These are phyloP conservation scores for Rhysida immarginata DNA, from an alignment of 1,140 invertebrate genomes.

Conservation along the genomic window DNA sequence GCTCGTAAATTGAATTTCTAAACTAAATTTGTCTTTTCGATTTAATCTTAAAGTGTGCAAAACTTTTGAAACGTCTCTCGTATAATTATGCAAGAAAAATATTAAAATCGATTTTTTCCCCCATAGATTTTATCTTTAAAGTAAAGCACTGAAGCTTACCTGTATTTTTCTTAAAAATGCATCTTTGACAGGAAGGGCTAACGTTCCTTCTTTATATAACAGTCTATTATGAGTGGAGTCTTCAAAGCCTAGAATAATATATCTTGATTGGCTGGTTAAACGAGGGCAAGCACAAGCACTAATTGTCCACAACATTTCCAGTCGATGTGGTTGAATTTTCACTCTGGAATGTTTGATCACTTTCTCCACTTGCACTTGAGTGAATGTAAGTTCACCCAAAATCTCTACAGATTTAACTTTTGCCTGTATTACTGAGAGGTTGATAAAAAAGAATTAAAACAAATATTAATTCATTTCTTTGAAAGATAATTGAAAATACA, in stretches of 20 bases:
- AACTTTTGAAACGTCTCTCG: too few species aligned
- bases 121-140: too few species aligned
- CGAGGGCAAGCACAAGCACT: slow-evolving; percentile 6
- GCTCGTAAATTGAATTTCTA: too few species aligned
- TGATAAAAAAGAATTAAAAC: background rate
- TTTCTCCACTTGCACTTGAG: slow-evolving; percentile 11
- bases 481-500: too few species aligned
- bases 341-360: slow-evolving; percentile 11
- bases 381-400: slow-evolving; percentile 11
- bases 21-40: too few species aligned
- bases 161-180: background rate
- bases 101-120: too few species aligned
- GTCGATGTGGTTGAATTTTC: slow-evolving; percentile 1
- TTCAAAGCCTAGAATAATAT: slow-evolving; percentile 12
- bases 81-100: background rate
- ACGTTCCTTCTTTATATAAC: slow-evolving; percentile 3
- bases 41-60: too few species aligned
- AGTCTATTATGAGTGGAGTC: slow-evolving; percentile 7
- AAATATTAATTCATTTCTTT: background rate
- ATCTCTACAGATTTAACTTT: slow-evolving; percentile 11
- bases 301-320: slow-evolving; percentile 11
- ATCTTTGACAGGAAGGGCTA: background rate
- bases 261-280: slow-evolving; percentile 11
- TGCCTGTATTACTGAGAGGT: slow-evolving; percentile 5
- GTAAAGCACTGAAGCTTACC: too few species aligned